A percentile compares a stretch with the other conserved stretches of the same genome.
Evolutionary conservation across 2,797 vertebrate genomes (phyloP).

Genomic region (Pogoniulus pusillus): DNA sequence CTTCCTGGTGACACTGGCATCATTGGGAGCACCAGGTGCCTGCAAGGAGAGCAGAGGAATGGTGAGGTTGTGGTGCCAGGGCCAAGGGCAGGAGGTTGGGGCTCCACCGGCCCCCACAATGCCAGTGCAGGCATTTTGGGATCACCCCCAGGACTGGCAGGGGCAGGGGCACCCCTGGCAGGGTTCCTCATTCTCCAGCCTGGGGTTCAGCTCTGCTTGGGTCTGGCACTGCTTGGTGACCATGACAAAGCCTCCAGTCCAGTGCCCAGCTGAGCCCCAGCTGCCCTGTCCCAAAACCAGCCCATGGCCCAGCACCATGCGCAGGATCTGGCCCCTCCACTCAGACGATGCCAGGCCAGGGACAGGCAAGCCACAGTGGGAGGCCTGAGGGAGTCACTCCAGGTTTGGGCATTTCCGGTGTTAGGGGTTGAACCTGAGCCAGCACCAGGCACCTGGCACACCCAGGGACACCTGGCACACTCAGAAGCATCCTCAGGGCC

Average conservation of each 20-base stretch:
- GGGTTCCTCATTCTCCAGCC: accelerated
- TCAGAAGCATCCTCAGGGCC: too few relatives aligned
- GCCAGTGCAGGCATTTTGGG: accelerated
- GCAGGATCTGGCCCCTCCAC: not conserved
- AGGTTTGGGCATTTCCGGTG: not conserved
- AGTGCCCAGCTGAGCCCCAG: too few relatives aligned
- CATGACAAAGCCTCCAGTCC: too few relatives aligned
- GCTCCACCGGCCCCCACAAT: not conserved
- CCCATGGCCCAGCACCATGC: not conserved
- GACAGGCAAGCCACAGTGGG: not conserved
- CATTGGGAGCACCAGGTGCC: accelerated
- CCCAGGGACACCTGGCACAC: not conserved
- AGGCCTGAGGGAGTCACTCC: not conserved
- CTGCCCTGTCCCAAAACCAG: not conserved
- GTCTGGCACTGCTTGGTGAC: too few relatives aligned
- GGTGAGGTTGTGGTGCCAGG: accelerated
- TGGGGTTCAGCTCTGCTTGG: not conserved
- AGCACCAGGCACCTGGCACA: not conserved
- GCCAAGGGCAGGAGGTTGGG: too few relatives aligned
- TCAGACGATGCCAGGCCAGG: not conserved
- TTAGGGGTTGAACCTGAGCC: not conserved
- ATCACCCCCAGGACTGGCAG: not conserved
- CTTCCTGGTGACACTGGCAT: accelerated
- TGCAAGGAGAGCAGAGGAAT: not conserved
- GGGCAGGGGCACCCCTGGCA: not conserved